Conservation (phyloP, 2,113 vertebrate species). For the Myiopsitta monachus region DNA sequence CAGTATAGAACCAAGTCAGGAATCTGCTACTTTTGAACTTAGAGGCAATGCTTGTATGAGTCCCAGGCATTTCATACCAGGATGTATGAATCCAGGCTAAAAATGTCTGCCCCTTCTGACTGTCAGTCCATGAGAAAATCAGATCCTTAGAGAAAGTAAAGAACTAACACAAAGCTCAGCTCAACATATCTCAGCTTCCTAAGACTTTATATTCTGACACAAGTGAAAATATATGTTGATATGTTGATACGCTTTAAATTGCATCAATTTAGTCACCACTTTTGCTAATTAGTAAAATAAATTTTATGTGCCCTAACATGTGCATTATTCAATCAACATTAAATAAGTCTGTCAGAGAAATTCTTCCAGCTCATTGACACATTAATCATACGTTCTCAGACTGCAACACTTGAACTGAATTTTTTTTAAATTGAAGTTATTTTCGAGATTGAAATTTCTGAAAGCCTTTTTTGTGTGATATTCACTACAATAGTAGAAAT, state of each 20-base stretch:
- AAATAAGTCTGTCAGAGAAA: not conserved
- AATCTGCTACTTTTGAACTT: not conserved
- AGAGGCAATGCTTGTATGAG: rapidly evolving
- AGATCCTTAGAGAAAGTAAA: not conserved
- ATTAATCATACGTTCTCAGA: not conserved
- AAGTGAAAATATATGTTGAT: not conserved
- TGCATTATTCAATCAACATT: not conserved
- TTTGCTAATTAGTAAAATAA: conserved; percentile 25
- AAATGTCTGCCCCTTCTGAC: rapidly evolving
- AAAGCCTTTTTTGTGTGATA: not conserved
- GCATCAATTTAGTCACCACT: not conserved
- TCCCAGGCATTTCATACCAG: not conserved
- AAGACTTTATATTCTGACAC: not conserved
- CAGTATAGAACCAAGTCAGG: not conserved
- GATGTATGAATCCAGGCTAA: not conserved
- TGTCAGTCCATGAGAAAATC: not conserved
- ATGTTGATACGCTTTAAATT: not conserved
- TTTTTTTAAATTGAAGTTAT: not conserved
- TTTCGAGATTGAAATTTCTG: not conserved
- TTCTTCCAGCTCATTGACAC: not conserved
- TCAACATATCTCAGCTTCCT: not conserved
- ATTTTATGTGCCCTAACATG: not conserved
- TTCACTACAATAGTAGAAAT: not conserved
- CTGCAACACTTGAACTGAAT: not conserved
- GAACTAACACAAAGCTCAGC: not conserved